These are phyloP conservation scores for Linnaemya tessellans DNA, from an alignment of 2,888 invertebrate genomes.

Conservation along the genomic window DNA sequence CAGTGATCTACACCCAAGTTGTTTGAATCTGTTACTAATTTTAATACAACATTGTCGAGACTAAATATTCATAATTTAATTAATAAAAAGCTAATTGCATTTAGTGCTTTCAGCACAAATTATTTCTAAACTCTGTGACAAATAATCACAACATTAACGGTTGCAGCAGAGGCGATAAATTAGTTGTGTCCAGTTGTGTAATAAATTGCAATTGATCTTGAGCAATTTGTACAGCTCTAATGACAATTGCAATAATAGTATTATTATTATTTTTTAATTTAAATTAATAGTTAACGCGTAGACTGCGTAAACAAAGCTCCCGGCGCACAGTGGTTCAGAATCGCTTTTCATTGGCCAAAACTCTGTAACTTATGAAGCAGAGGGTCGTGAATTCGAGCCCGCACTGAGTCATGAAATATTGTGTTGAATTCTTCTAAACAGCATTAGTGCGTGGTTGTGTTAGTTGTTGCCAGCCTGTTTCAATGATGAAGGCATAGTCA, in stretches of 20 bases:
- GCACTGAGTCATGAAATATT: too few species aligned
- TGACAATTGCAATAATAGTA: background rate
- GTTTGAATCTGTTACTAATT: slow-evolving; percentile 7
- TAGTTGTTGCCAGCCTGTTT: too few species aligned
- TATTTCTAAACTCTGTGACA: slow-evolving; percentile 33
- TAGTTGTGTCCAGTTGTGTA: background rate
- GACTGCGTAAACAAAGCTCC: too few species aligned
- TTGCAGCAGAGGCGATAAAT: background rate
- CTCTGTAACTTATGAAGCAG: too few species aligned
- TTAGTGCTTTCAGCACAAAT: slow-evolving; percentile 49
- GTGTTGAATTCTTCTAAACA: too few species aligned
- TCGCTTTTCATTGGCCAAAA: too few species aligned
- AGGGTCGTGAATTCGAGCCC: too few species aligned
- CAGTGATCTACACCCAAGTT: slow-evolving; percentile 50
- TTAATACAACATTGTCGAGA: slow-evolving; percentile 26
- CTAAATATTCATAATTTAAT: slow-evolving; percentile 55
- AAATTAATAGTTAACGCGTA: too few species aligned
- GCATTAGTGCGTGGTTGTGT: too few species aligned
- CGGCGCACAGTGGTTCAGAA: too few species aligned
- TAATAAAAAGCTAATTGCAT: slow-evolving; percentile 51
- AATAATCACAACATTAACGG: background rate
- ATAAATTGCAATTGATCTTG: slow-evolving; percentile 8
- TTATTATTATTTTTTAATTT: too few species aligned
- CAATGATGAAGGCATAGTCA: too few species aligned
- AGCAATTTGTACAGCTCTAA: background rate